Evolutionary conservation across 2,888 invertebrate genomes (phyloP), one percentile per base, ranked within the genome.

Genomic region (Drosophila gaucha): DNA sequence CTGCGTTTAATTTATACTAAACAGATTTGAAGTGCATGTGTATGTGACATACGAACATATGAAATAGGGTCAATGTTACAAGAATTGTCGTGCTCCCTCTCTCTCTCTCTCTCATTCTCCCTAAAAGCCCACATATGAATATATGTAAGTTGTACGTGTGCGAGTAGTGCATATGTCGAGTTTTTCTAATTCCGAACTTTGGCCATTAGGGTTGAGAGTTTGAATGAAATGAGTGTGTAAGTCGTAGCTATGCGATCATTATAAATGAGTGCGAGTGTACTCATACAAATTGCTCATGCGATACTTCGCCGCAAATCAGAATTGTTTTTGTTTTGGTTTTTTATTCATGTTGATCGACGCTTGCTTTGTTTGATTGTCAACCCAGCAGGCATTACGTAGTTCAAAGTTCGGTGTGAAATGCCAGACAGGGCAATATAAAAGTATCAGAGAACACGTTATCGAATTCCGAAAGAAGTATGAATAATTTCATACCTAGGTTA

Each of bases 301-400:
- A 18, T 52, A 50, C 44, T 67, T n/a, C 20, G 69, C n/a, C 24
- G 31, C 55, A 59, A 59, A 65, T 64, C 62, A 41, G 39, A 59
- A 60, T 46, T 74, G 36, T 54, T 63, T 46, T 74, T 67, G 52
- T 64, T 64, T 68, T 62, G 39, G 24, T 46, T 64, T 58, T 65
- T 30, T 28, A 55, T 55, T 63, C 49, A 57, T 59, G 49, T 39
- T 33, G 38, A 54, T 57, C 44, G 56, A 31, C 56, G 24, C 43
- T 69, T 54, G 75, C 72, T 74, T 74, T 73, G 75, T 73, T 74
- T 31, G 70, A 74, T 74, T 36, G 46, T 30, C 54, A 39, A 54
- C 63, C 31, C 36, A 41, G 38, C 43, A 47, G 22, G 30, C 47
- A 43, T 24, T 47, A 14, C 14, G 24, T 10, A 56, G 72, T 71